phyloP scores from a whole-genome alignment of 2,113 vertebrate species.

The Paramisgurnus dabryanus region DNA sequence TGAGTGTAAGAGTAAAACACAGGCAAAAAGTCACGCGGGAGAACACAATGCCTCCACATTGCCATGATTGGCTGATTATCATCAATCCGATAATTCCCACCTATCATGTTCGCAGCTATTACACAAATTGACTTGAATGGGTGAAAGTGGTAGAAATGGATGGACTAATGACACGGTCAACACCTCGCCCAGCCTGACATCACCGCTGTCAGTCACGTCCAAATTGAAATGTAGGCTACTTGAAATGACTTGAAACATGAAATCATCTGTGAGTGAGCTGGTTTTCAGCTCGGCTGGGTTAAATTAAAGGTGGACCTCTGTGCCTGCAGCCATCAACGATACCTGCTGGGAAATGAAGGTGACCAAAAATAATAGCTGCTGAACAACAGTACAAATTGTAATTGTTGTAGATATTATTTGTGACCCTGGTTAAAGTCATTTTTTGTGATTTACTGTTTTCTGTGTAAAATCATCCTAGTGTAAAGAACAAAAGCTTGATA shows the following conservation, averaged over 20 bases:
- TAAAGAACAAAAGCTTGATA: too few species aligned
- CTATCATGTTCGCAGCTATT: neutral
- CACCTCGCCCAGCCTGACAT: neutral
- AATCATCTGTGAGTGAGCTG: neutral
- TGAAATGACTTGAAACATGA: neutral
- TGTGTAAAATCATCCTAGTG: too few species aligned
- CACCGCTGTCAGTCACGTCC: neutral
- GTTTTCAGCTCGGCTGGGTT: too few species aligned
- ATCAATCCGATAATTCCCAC: neutral
- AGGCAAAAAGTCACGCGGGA: neutral
- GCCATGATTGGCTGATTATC: neutral
- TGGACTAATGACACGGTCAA: neutral
- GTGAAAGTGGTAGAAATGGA: neutral
- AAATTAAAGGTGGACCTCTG: neutral
- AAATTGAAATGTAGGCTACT: neutral
- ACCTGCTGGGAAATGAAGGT: neutral
- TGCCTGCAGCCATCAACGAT: neutral
- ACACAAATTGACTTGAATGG: neutral
- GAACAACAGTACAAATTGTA: too few species aligned
- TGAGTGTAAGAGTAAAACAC: too few species aligned
- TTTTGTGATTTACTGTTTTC: too few species aligned
- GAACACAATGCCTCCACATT: neutral
- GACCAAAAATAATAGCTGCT: too few species aligned
- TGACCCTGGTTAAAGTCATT: too few species aligned
- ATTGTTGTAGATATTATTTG: too few species aligned